phyloP scores from a whole-genome alignment of 1,140 invertebrate genomes.

The Orchesella cincta region DNA sequence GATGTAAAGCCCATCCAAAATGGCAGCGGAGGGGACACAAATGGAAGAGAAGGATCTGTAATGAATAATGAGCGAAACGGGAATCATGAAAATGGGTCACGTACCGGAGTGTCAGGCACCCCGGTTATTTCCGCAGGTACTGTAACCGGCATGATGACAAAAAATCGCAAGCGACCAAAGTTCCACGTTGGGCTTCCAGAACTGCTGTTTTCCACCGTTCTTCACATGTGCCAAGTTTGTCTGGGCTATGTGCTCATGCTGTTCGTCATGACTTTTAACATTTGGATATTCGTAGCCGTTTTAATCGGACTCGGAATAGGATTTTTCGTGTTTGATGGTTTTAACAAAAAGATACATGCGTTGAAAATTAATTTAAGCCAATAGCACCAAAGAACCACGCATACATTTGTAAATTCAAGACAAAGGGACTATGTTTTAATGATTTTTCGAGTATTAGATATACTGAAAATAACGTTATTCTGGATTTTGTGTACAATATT shows the following conservation, averaged over 20 bases:
- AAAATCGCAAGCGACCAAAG: not conserved
- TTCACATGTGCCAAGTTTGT: conserved; percentile 43
- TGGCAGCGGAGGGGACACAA: not conserved
- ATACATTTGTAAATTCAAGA: no score
- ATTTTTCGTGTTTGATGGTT: conserved; percentile 18
- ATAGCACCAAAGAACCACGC: no score
- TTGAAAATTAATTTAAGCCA: not conserved
- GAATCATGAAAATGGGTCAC: not conserved
- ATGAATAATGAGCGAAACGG: not conserved
- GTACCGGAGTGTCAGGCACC: not conserved
- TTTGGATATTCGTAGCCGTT: conserved; percentile 44
- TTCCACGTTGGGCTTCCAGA: not conserved
- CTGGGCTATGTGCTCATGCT: conserved; percentile 47
- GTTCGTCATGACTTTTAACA: conserved; percentile 48
- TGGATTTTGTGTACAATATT: no score
- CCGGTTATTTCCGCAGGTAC: not conserved
- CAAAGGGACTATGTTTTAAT: no score
- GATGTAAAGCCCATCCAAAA: not conserved
- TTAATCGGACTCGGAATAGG: conserved; percentile 27
- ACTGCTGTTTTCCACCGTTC: conserved; percentile 32
- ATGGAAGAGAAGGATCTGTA: not conserved
- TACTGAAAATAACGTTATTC: no score
- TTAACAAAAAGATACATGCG: conserved; percentile 7
- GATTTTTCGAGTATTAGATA: no score
- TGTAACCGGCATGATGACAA: not conserved